Conservation (phyloP, 2,797 vertebrate species). For the Sphaeramia orbicularis region DNA sequence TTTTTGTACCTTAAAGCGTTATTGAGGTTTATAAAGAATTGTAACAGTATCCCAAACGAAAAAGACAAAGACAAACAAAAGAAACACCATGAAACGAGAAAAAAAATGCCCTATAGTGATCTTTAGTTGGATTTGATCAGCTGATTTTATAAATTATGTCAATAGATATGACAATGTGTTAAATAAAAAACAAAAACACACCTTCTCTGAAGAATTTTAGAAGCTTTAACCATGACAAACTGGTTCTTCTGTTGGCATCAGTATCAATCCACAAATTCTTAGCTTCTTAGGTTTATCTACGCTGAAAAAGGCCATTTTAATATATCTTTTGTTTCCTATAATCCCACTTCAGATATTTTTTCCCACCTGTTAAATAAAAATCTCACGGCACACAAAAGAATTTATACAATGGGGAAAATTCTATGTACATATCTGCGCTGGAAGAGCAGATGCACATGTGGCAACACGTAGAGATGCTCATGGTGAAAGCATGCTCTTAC, state of each 20-base stretch:
- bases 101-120: too few relatives aligned
- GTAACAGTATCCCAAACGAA: too few relatives aligned
- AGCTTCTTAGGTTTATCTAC: slow-evolving; percentile 52
- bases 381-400: slow-evolving; percentile 29
- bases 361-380: slow-evolving; percentile 32
- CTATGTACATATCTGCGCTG: slow-evolving; percentile 37
- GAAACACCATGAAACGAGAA: too few relatives aligned
- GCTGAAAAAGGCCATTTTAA: slow-evolving; percentile 19
- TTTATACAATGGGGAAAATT: slow-evolving; percentile 3
- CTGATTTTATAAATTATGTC: slow-evolving; percentile 9
- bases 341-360: slow-evolving; percentile 38
- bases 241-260: slow-evolving; percentile 27
- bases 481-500: slow-evolving; percentile 30
- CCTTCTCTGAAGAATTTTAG: slow-evolving; percentile 30
- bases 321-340: slow-evolving; percentile 40
- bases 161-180: background rate
- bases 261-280: slow-evolving; percentile 40
- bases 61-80: too few relatives aligned
- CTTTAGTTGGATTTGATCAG: slow-evolving; percentile 33
- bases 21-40: too few relatives aligned
- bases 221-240: slow-evolving; percentile 41
- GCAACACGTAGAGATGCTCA: slow-evolving; percentile 18
- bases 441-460: slow-evolving; percentile 16
- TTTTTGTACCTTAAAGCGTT: too few relatives aligned
- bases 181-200: background rate